Base-by-base conservation (phyloP, 2,797 vertebrate genomes). In the Chloroceryle amazona region DNA sequence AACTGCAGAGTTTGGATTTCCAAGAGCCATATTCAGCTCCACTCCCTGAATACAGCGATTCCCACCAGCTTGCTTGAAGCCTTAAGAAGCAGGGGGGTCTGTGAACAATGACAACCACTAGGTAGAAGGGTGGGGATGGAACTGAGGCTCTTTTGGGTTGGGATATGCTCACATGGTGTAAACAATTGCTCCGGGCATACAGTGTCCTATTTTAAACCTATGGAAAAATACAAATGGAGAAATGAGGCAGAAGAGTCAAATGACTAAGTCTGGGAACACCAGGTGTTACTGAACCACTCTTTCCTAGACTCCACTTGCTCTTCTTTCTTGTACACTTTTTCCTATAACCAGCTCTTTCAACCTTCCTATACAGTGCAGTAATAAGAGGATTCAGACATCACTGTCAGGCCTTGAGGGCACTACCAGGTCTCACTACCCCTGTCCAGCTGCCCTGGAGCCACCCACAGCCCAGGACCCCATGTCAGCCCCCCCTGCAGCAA, bases 371-470 rank as follows among this genome's bases (percentile, higher is more conserved):
- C 17, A 42, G n/a, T 41, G 63, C 20, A 33, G 35, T 16, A 55
- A 13, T 29, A 42, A 62, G 52, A 49, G 10, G 42, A 66, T 37
- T 66, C 42, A 81, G 55, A 20, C 13, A 60, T 63, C 31, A 41
- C 6, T 28, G 7, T 21, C 33, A 61, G 41, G 41, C 20, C 35
- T 62, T 29, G 6, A 47, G 65, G 37, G 9, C 8, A 80, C 10
- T 14, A 57, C 6, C 31, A 73, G 63, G 20, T 28, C 51, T n/a
- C 21, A 19, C 21, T 21, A 71, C 3, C 33, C 46, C 78, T 72
- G 25, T 33, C 20, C 44, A 71, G n/a, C 8, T 2, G 3, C 14
- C 9, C 25, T 10, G 1, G 10, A 18, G 12, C 18, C 26, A 4
- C 1, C 5, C 4, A 16, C 9, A 9, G 6, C 23, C 14, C 41